phyloP scores from a whole-genome alignment of 2,113 vertebrate species.

The Anoura caudifer region DNA sequence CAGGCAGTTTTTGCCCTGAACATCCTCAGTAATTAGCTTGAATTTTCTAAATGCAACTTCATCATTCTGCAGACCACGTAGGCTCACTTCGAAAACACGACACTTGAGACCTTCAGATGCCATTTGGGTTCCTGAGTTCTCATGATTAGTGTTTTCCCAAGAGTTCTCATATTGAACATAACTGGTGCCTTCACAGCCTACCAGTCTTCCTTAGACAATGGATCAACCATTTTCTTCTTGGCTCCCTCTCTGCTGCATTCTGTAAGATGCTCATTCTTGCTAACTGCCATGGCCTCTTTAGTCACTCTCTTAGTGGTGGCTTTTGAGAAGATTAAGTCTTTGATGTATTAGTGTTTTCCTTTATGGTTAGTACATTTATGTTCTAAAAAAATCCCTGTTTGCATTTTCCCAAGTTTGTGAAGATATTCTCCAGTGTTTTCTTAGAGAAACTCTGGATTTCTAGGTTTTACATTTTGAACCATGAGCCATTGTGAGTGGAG shows the following conservation, averaged over 20 bases:
- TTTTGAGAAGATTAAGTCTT: background rate
- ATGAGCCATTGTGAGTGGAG: background rate
- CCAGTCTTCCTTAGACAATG: background rate
- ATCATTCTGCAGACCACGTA: no score
- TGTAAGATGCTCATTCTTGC: background rate
- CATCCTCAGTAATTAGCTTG: no score
- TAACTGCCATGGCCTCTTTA: background rate
- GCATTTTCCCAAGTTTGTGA: background rate
- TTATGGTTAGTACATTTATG: background rate
- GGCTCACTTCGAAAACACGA: no score
- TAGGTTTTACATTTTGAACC: background rate
- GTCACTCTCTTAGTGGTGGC: background rate
- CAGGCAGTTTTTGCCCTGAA: no score
- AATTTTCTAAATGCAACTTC: no score
- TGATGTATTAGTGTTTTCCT: slow-evolving; percentile 12
- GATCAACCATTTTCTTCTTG: background rate
- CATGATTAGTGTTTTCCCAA: no score
- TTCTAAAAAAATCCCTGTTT: slow-evolving; percentile 7
- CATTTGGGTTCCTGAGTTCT: no score
- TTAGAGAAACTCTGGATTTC: background rate
- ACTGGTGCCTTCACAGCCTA: no score
- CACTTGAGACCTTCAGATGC: no score
- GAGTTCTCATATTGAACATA: no score
- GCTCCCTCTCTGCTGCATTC: background rate
- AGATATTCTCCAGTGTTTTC: background rate